A percentile compares a stretch with the other conserved stretches of the same genome.
These are phyloP conservation scores for Calycopis cecrops DNA, from an alignment of 1,140 invertebrate genomes.

Conservation along the genomic window DNA sequence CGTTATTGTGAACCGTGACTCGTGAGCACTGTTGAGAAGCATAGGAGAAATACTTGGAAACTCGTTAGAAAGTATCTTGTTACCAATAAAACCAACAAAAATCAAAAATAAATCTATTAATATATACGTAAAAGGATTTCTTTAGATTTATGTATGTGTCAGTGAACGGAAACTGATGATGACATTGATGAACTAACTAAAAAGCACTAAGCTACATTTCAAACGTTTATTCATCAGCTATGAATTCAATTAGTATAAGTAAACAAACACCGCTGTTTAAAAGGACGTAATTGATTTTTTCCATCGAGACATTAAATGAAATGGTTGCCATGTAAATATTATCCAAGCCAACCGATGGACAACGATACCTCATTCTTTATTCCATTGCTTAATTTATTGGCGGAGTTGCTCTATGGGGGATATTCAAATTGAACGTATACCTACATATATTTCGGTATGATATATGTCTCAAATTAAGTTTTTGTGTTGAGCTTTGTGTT, in stretches of 20 bases:
- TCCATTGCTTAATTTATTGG: constrained; percentile 10
- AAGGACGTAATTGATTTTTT: constrained; percentile 34
- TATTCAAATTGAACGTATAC: constrained; percentile 5
- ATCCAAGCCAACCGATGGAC: constrained; percentile 15
- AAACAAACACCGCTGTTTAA: constrained; percentile 26
- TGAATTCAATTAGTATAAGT: constrained; percentile 34
- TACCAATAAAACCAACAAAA: too few relatives aligned
- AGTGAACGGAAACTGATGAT: too few relatives aligned
- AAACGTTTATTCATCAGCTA: constrained; percentile 12
- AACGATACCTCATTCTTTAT: constrained; percentile 12
- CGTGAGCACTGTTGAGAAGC: too few relatives aligned
- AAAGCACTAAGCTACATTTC: constrained; percentile 25
- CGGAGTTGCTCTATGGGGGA: background rate
- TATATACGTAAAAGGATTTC: too few relatives aligned
- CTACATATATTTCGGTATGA: too few relatives aligned
- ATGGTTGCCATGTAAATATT: constrained; percentile 32
- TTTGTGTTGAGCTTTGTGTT: too few relatives aligned
- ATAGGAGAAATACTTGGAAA: too few relatives aligned
- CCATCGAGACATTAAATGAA: constrained; percentile 26
- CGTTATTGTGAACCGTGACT: background rate
- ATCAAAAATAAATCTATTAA: too few relatives aligned
- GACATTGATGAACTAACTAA: background rate
- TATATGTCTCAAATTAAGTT: too few relatives aligned
- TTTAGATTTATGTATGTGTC: too few relatives aligned
- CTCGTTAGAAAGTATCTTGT: too few relatives aligned